phyloP scores from a whole-genome alignment of 2,797 vertebrate species.

The Lophius americanus region DNA sequence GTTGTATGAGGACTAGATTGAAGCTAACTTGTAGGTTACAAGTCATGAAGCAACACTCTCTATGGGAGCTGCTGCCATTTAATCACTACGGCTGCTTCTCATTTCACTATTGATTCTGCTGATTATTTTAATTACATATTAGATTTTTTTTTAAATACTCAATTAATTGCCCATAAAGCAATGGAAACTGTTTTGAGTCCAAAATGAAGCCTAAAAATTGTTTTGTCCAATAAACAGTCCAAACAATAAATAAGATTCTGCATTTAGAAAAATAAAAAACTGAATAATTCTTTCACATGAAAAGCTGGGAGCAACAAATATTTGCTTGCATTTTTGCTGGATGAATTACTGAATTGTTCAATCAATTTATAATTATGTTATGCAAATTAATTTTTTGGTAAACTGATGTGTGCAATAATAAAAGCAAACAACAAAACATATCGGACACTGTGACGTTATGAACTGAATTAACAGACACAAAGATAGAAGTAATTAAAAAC shows the following conservation, averaged over 20 bases:
- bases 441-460: neutral
- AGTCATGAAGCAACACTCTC: no score
- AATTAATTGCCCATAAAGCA: no score
- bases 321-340: neutral
- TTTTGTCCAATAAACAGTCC: no score
- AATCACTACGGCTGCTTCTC: no score
- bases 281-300: neutral
- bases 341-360: neutral
- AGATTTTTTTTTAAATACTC: no score
- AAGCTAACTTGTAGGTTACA: no score
- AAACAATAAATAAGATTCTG: neutral
- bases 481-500: slow-evolving; percentile 25
- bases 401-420: neutral
- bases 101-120: no score
- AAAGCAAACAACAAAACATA: neutral
- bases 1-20: no score
- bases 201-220: no score
- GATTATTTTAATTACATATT: no score
- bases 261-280: neutral
- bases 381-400: neutral
- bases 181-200: no score
- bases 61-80: no score
- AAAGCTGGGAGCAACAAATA: neutral
- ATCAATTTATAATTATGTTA: neutral
- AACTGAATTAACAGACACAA: slow-evolving; percentile 5